Percentiles rank a stretch among this genome's conserved stretches.
These are phyloP conservation scores for Loriculus beryllinus DNA, from an alignment of 2,797 vertebrate species.

Conservation along the genomic window DNA sequence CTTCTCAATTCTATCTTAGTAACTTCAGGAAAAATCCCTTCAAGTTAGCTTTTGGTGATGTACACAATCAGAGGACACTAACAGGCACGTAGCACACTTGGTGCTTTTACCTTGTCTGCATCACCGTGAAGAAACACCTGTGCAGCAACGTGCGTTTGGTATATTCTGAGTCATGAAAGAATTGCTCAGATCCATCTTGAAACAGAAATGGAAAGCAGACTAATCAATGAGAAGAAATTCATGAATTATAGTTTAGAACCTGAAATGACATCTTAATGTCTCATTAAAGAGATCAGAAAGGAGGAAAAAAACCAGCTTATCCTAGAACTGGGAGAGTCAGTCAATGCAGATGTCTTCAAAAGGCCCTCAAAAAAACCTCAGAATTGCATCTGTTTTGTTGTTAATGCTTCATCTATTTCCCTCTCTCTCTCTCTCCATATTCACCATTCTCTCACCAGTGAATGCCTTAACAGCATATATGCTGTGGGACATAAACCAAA, in stretches of 20 bases:
- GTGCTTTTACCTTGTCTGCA: not conserved
- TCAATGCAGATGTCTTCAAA: not conserved
- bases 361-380: not conserved
- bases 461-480: not conserved
- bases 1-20: not conserved
- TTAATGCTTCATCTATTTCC: not conserved
- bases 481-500: not conserved
- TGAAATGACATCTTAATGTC: not conserved
- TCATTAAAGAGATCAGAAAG: not conserved
- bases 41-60: not conserved
- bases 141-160: not conserved
- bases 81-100: not conserved
- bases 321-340: not conserved
- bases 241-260: not conserved
- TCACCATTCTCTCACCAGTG: not conserved
- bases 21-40: not conserved
- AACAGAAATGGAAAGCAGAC: not conserved
- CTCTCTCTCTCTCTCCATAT: rapidly evolving
- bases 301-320: not conserved
- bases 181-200: not conserved
- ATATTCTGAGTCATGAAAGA: not conserved
- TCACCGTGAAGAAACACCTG: not conserved
- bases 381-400: not conserved
- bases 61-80: not conserved
- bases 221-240: not conserved